phyloP scores from a whole-genome alignment of 2,888 invertebrate genomes.

The Phalangium opilio region DNA sequence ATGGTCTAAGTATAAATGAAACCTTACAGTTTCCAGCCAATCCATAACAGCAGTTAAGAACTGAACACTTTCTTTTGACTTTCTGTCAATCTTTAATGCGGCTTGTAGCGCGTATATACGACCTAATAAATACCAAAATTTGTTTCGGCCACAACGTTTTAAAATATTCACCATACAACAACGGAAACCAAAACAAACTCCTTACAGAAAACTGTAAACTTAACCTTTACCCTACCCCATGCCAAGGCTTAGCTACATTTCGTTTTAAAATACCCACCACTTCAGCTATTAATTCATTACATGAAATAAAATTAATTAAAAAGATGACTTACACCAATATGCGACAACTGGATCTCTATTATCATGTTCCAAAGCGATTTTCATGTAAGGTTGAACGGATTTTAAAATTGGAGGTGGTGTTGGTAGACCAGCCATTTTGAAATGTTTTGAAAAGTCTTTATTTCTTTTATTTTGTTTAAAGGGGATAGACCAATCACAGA shows the following conservation, averaged over 20 bases:
- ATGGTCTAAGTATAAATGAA: conserved; percentile 33
- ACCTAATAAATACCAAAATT: conserved; percentile 36
- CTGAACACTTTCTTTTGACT: conserved; percentile 60
- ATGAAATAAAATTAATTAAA: conserved; percentile 1
- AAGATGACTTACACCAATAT: conserved; percentile 59
- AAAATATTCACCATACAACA: no score
- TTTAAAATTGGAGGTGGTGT: conserved; percentile 60
- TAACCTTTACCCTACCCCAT: no score
- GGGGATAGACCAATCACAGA: no score
- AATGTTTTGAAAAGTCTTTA: no score
- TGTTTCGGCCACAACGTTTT: neutral
- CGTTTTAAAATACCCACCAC: neutral
- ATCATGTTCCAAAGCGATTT: conserved; percentile 82
- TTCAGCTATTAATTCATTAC: neutral
- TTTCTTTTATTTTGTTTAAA: no score
- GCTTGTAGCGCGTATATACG: conserved; percentile 78
- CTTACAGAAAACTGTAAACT: no score
- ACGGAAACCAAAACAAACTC: no score
- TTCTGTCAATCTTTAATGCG: conserved; percentile 67
- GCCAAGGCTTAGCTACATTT: neutral
- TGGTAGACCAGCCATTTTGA: conserved; percentile 5
- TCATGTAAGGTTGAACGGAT: conserved; percentile 74
- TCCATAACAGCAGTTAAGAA: conserved; percentile 69
- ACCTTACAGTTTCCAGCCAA: conserved; percentile 57
- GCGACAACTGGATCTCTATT: conserved; percentile 70